Base-by-base conservation (phyloP, 2,113 vertebrate genomes). In the Protobothrops mucrosquamatus region DNA sequence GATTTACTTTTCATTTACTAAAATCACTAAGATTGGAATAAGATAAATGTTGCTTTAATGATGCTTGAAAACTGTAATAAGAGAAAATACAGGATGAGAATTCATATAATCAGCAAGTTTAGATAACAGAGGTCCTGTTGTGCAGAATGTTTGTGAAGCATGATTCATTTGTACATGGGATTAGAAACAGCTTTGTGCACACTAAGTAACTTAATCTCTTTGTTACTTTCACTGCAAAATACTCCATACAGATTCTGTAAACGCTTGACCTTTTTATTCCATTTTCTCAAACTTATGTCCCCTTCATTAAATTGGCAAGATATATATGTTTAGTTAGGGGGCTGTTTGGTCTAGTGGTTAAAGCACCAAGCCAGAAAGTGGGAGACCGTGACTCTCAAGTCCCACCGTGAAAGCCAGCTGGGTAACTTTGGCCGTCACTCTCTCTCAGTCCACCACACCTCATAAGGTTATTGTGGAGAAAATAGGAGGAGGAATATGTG, bases 131-230 rank as follows among this genome's bases (percentile, higher is more conserved):
- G 54, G 5, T 57, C 59, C 55, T 86, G 29, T 87, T 89, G 6
- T 51, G 10, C 54, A 64, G 43, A 15, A 24, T 85, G 89, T 86
- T 61, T 51, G 43, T 56, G n/a, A 88, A 23, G 7, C 26, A 61
- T 86, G 88, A 93, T 86, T 93, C 88, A 90, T 85, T 85, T 51
- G 26, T 15, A 69, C 92, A 89, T 90, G 22, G 85, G 88, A 93
- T 85, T 90, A 39, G 57, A n/a, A 93, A 52, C 43, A 90, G 88
- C 20, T 86, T 93, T 86, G 24, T 39, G 26, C 34, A 10, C 20
- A 34, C 46, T 93, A 43, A 90, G 61, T 85, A 56, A 52, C n/a
- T 52, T 92, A 89, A 59, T 57, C 34, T 46, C 52, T 46, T 74
- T 39, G n/a, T 81, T 59, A 54, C 48, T 92, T 92, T 90, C 51